These are phyloP conservation scores for Drosophila buzzatii DNA, from an alignment of 2,888 invertebrate species.

Conservation along the genomic window DNA sequence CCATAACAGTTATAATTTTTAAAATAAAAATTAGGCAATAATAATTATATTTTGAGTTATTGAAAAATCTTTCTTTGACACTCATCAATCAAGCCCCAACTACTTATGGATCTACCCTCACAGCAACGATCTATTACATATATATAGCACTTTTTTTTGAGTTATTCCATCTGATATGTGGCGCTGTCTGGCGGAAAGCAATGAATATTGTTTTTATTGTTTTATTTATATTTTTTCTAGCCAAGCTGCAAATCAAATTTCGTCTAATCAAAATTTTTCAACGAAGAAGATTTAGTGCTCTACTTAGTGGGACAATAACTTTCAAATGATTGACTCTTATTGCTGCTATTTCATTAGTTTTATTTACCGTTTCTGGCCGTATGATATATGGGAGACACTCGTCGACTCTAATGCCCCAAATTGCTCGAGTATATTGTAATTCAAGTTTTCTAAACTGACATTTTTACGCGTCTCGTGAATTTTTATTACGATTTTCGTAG, in stretches of 20 bases:
- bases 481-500: constrained; percentile 24
- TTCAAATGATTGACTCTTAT: constrained; percentile 50
- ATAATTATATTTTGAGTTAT: too few species aligned
- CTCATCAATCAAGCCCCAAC: not conserved
- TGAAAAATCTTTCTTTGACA: not conserved
- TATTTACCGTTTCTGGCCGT: not conserved
- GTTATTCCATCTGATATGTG: constrained; percentile 15
- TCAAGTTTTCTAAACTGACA: constrained; percentile 45
- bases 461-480: constrained; percentile 25
- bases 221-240: not conserved
- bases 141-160: not conserved
- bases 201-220: constrained; percentile 5
- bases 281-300: constrained; percentile 40
- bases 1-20: too few species aligned
- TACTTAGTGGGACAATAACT: constrained; percentile 40
- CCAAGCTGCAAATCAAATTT: constrained; percentile 13
- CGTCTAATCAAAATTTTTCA: constrained; percentile 9
- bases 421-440: constrained; percentile 26
- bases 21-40: too few species aligned
- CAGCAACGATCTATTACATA: not conserved
- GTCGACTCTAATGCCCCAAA: constrained; percentile 17
- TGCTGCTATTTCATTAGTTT: not conserved
- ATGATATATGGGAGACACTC: constrained; percentile 58
- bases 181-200: constrained; percentile 35
- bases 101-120: constrained; percentile 9